Conservation (phyloP, 2,797 vertebrate species). For the Etheostoma perlongum region DNA sequence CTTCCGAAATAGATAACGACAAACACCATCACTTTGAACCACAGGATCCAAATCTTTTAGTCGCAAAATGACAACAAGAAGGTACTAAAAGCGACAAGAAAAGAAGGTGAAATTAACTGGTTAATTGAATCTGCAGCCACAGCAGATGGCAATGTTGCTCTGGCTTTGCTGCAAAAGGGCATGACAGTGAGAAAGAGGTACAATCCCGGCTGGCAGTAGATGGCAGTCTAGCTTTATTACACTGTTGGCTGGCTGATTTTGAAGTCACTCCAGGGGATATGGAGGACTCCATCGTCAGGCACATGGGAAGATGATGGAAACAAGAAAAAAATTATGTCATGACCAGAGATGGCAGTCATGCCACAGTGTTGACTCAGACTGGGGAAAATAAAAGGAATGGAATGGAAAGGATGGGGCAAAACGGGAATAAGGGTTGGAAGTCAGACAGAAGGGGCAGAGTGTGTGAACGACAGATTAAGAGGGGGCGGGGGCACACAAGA, state of each 20-base stretch:
- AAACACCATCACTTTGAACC: constrained; percentile 10
- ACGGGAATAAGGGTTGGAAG: constrained; percentile 74
- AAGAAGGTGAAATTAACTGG: constrained; percentile 5
- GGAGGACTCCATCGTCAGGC: constrained; percentile 56
- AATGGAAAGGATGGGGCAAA: constrained; percentile 45
- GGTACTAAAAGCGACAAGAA: not conserved
- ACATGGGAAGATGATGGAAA: constrained; percentile 32
- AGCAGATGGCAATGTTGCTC: constrained; percentile 76
- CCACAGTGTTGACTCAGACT: constrained; percentile 9
- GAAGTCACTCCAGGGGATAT: constrained; percentile 60
- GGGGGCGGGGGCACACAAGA: constrained; percentile 64
- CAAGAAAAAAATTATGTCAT: constrained; percentile 25
- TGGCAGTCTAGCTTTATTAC: constrained; percentile 74
- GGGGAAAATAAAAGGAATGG: constrained; percentile 23
- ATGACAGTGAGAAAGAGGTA: constrained; percentile 21
- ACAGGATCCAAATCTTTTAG: not conserved
- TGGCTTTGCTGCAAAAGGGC: constrained; percentile 10
- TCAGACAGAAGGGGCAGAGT: constrained; percentile 72
- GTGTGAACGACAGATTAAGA: constrained; percentile 72
- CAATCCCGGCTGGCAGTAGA: constrained; percentile 68
- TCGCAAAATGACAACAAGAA: not conserved
- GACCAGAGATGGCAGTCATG: constrained; percentile 80
- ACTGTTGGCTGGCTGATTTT: constrained; percentile 42
- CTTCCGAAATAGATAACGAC: constrained; percentile 1
- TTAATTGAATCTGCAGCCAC: constrained; percentile 35